phyloP scores from a whole-genome alignment of 2,888 invertebrate species.

The Ophion costatus region DNA sequence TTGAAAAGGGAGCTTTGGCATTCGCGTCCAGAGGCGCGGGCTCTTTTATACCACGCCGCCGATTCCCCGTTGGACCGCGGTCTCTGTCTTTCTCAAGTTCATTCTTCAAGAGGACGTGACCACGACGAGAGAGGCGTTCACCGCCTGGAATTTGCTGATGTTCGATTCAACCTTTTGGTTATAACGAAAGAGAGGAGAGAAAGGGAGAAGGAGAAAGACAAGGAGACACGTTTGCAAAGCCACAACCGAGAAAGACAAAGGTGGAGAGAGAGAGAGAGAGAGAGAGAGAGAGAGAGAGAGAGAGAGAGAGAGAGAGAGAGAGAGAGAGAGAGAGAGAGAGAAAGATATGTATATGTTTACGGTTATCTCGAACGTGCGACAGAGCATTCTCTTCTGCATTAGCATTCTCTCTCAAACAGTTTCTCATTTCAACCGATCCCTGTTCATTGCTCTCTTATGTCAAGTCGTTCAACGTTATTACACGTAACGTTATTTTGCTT shows the following conservation, averaged over 20 bases:
- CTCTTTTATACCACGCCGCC: constrained; percentile 44
- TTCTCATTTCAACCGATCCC: constrained; percentile 41
- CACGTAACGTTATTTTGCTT: background rate
- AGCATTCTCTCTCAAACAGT: constrained; percentile 46
- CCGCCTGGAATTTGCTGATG: constrained; percentile 53
- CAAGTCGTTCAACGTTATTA: background rate
- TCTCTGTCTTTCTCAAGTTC: constrained; percentile 12
- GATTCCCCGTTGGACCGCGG: constrained; percentile 22
- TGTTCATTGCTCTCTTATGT: constrained; percentile 15
- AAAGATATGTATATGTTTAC: constrained; percentile 50
- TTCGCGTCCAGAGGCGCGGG: constrained; percentile 6
- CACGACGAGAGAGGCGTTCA: constrained; percentile 57
- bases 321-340: background rate
- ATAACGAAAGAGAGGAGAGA: constrained; percentile 44
- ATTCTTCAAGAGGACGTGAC: constrained; percentile 43
- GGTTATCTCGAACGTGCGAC: constrained; percentile 63
- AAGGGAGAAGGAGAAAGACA: constrained; percentile 14
- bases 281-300: too few species aligned
- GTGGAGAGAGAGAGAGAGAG: background rate
- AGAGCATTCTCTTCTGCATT: constrained; percentile 55
- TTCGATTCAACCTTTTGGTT: constrained; percentile 64
- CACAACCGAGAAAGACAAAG: constrained; percentile 6
- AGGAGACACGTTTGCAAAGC: background rate
- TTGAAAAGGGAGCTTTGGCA: constrained; percentile 26
- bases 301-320: too few species aligned